phyloP scores from a whole-genome alignment of 2,797 vertebrate genomes.

The Melanotaenia boesemani region DNA sequence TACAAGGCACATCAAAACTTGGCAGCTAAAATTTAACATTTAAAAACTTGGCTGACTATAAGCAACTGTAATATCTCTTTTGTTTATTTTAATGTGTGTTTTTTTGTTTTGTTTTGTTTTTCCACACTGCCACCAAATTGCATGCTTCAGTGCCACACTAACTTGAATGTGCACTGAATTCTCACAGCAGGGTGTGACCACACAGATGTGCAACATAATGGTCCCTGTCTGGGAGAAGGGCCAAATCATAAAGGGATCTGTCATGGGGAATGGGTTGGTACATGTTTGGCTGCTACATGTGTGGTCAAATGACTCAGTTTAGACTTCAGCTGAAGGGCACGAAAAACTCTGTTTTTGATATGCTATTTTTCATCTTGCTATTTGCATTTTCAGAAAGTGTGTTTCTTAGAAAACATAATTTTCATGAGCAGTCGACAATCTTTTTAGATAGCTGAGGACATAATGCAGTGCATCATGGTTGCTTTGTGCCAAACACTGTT shows the following conservation, averaged over 20 bases:
- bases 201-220: constrained; percentile 29
- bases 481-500: constrained; percentile 29
- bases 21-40: constrained; percentile 17
- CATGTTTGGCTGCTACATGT: constrained; percentile 10
- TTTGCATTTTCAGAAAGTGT: constrained; percentile 14
- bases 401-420: not conserved
- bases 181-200: constrained; percentile 32
- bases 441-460: constrained; percentile 39
- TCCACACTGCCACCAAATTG: constrained; percentile 25
- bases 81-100: not conserved
- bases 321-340: constrained; percentile 5
- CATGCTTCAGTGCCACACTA: constrained; percentile 17
- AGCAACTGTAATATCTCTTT: constrained; percentile 18
- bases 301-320: constrained; percentile 18
- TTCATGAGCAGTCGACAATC: constrained; percentile 11
- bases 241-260: constrained; percentile 29
- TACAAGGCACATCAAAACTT: constrained; percentile 22
- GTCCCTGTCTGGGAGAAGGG: constrained; percentile 22
- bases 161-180: constrained; percentile 38
- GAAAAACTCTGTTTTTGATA: constrained; percentile 4
- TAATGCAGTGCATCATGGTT: constrained; percentile 29
- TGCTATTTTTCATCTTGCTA: not conserved
- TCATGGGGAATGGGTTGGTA: constrained; percentile 36
- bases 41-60: constrained; percentile 24
- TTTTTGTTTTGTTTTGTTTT: not conserved